Conservation (phyloP, 2,113 vertebrate species). For the Falcunculus frontatus region DNA sequence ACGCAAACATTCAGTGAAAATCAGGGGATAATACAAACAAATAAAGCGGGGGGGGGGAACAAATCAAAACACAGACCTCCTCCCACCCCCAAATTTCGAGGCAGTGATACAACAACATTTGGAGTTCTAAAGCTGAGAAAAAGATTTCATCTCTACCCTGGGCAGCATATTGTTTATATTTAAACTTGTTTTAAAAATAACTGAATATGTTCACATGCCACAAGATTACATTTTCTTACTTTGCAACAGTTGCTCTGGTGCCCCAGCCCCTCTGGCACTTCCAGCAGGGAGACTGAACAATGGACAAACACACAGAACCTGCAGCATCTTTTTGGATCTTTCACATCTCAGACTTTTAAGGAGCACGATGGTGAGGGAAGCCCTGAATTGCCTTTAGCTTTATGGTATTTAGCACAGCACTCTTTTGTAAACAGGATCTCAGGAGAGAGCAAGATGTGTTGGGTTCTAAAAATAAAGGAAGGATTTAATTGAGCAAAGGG, state of each 20-base stretch:
- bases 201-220: background rate
- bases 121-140: background rate
- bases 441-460: background rate
- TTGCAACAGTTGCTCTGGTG: rapidly evolving
- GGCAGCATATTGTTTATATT: background rate
- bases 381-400: background rate
- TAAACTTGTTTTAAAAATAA: background rate
- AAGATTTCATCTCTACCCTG: background rate
- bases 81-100: background rate
- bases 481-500: background rate
- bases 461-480: background rate
- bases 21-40: background rate
- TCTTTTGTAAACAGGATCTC: background rate
- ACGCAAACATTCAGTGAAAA: background rate
- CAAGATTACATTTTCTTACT: background rate
- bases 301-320: background rate
- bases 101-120: background rate
- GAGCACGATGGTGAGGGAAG: background rate
- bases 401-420: background rate
- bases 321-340: background rate
- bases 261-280: background rate
- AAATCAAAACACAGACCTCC: background rate
- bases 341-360: background rate
- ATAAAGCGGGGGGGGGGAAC: rapidly evolving
- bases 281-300: background rate